A percentile compares a stretch with the other conserved stretches of the same genome.
These are phyloP conservation scores for Brachionus plicatilis DNA, from an alignment of 1,140 invertebrate genomes.

Conservation along the genomic window DNA sequence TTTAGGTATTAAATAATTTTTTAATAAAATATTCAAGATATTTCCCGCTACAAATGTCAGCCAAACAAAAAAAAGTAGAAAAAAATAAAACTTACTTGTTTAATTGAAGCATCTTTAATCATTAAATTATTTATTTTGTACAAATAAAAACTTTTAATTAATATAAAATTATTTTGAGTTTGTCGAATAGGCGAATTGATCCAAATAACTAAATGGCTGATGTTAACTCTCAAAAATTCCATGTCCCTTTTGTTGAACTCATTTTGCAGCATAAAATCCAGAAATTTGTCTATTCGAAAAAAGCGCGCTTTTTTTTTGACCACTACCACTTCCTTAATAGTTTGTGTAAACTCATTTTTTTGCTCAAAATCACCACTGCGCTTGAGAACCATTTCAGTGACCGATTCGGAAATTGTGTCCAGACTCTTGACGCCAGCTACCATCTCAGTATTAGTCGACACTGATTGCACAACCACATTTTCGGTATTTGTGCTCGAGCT, in stretches of 20 bases:
- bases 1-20: too few species aligned
- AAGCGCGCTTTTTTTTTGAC: neutral
- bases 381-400: neutral
- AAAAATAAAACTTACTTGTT: neutral
- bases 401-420: neutral
- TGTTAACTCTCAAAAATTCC: neutral
- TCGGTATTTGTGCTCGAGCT: constrained; percentile 22
- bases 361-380: neutral
- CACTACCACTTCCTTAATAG: neutral
- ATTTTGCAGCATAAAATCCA: neutral
- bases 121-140: neutral
- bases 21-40: neutral
- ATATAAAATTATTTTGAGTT: neutral
- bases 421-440: neutral
- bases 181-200: neutral
- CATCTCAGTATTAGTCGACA: neutral
- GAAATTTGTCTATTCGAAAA: constrained; percentile 21
- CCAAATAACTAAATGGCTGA: neutral
- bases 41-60: neutral
- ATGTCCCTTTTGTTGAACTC: neutral
- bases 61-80: neutral
- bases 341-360: neutral
- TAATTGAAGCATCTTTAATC: neutral
- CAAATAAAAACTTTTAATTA: neutral
- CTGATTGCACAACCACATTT: neutral